Base-by-base conservation (phyloP, 2,797 vertebrate genomes). In the Sebastes minor region DNA sequence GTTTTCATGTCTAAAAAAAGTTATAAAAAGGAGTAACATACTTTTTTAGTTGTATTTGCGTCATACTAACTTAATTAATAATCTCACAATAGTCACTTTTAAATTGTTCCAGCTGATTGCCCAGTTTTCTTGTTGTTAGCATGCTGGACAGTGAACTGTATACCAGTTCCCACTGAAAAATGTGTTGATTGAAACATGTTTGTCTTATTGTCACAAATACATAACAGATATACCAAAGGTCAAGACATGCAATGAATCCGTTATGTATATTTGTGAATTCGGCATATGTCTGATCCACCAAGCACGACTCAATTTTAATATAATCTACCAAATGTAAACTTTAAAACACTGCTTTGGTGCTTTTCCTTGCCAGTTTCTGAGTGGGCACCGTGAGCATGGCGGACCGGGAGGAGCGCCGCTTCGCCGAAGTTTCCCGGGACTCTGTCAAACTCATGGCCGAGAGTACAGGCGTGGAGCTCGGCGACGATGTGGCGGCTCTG, bases 381-480 rank as follows among this genome's bases (percentile, higher is more conserved):
- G 62, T 11, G 13, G 11, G 9, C 4, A 9, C 30, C 28, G 61
- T 30, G 25, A 83, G 74, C 80, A 99, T 98, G 98, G 92, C 95
- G 0, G 97, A 98, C 62, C 95, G 96, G 27, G 98, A 99, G 78
- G 97, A 99, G 86, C 95, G 97, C 25, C 95, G 97, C 2, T 99
- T 98, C 59, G 98, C 97, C 3, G 97, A 99, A 94, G 95, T 98
- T 7, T 96, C 97, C 0, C 94, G 96, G 46, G 97, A 99, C 5
- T 98, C 98, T 0, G 95, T 99, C 55, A 96, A 95, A 49, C 94
- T 98, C 42, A 97, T 98, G 96, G 97, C 97, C 0, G 98, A 98
- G 91, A 97, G 96, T 72, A 81, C 95, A 0, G 97, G 97, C 0
- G 89, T 98, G 70, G 97, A 98, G 91, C 95, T 99, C 60, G 94